A percentile compares a stretch with the other conserved stretches of the same genome.
phyloP scores from a whole-genome alignment of 1,140 invertebrate species.

The Leptinotarsa defecta region DNA sequence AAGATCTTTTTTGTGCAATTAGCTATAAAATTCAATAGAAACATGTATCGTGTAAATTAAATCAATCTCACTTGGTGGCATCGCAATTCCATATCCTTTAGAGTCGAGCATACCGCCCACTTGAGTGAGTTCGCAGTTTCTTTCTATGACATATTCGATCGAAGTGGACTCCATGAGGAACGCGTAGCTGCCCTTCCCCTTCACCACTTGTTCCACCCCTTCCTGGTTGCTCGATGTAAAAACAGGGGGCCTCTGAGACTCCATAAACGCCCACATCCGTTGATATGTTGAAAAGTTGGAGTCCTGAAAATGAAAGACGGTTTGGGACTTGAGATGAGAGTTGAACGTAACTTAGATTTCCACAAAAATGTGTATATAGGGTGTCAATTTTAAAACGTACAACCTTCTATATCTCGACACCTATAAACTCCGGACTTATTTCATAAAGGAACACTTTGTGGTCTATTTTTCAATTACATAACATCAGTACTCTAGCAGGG shows the following conservation, averaged over 20 bases:
- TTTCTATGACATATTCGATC: constrained; percentile 88
- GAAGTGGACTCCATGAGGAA: constrained; percentile 94
- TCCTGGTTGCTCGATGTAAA: constrained; percentile 85
- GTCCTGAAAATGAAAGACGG: constrained; percentile 65
- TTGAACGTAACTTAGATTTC: too few species aligned
- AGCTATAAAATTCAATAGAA: too few species aligned
- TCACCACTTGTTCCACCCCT: constrained; percentile 82
- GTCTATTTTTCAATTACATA: too few species aligned
- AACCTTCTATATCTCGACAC: too few species aligned
- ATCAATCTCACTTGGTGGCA: constrained; percentile 78
- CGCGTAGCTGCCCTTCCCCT: constrained; percentile 85
- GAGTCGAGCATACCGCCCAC: constrained; percentile 88
- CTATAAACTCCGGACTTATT: too few species aligned
- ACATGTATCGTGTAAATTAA: too few species aligned
- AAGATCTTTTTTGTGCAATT: too few species aligned
- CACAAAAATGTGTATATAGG: too few species aligned
- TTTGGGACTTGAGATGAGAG: too few species aligned
- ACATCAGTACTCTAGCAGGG: too few species aligned
- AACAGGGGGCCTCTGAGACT: constrained; percentile 80
- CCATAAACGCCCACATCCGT: constrained; percentile 93
- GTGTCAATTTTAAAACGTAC: too few species aligned
- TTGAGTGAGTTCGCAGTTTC: constrained; percentile 89
- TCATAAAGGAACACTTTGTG: too few species aligned
- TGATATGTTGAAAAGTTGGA: constrained; percentile 91
- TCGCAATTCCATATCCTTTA: constrained; percentile 92